Evolutionary conservation across 2,797 vertebrate species (phyloP).

Genomic region (Bradypus variegatus): DNA sequence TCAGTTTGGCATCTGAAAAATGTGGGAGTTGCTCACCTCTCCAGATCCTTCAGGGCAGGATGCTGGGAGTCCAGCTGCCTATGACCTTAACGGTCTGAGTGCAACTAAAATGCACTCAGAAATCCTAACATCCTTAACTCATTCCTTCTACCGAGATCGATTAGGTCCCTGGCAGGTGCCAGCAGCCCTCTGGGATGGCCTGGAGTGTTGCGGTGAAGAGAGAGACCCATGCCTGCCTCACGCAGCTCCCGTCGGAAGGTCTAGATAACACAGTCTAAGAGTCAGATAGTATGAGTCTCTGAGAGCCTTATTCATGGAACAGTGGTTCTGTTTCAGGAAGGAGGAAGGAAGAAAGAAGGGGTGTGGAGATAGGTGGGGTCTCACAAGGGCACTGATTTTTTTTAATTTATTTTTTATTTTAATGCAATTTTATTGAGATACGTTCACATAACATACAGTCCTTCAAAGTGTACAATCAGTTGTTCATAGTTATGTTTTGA

Average conservation of each 20-base stretch:
- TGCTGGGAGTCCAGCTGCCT: neutral
- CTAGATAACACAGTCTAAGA: neutral
- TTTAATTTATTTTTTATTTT: too few relatives aligned
- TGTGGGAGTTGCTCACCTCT: neutral
- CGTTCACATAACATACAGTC: too few relatives aligned
- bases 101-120: too few relatives aligned
- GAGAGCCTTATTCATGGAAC: neutral
- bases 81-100: neutral
- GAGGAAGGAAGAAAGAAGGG: neutral
- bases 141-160: rapidly evolving
- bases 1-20: neutral
- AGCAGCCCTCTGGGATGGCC: neutral
- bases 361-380: neutral
- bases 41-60: neutral
- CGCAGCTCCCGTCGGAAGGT: neutral
- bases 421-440: too few relatives aligned
- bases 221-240: rapidly evolving
- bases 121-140: neutral
- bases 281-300: rapidly evolving
- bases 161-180: neutral
- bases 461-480: too few relatives aligned
- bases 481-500: too few relatives aligned
- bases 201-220: rapidly evolving
- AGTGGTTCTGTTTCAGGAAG: neutral
- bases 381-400: neutral